These are phyloP conservation scores for Stigmatopora nigra DNA, from an alignment of 2,113 vertebrate genomes.

Conservation along the genomic window DNA sequence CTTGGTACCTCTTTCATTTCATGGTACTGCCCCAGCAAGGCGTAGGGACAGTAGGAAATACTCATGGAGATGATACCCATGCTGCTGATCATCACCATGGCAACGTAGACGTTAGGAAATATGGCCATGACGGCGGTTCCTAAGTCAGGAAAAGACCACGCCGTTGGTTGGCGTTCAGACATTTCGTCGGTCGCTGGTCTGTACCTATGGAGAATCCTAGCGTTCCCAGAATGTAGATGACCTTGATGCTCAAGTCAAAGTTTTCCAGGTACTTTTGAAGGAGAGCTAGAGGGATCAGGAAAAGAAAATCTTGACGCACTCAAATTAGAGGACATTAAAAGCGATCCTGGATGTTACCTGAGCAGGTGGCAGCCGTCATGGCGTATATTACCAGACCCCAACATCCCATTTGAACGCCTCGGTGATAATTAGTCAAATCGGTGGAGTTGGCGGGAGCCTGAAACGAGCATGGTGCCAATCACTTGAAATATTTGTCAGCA, in stretches of 20 bases:
- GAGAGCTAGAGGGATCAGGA: constrained; percentile 68
- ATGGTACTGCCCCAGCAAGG: constrained; percentile 94
- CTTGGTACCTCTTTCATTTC: constrained; percentile 83
- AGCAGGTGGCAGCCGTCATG: constrained; percentile 87
- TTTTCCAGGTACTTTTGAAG: constrained; percentile 96
- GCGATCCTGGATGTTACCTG: constrained; percentile 67
- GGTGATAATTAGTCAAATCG: constrained; percentile 76
- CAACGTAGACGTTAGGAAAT: constrained; percentile 89
- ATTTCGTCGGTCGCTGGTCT: background rate
- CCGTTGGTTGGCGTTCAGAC: background rate
- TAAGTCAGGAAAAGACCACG: constrained; percentile 4
- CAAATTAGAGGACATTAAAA: too few species aligned
- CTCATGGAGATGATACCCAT: constrained; percentile 99
- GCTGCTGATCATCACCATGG: constrained; percentile 95
- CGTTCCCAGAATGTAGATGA: constrained; percentile 94
- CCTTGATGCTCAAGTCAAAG: constrained; percentile 90
- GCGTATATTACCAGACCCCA: constrained; percentile 97
- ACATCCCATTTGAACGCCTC: constrained; percentile 95
- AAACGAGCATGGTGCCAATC: background rate
- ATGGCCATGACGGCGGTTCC: constrained; percentile 94
- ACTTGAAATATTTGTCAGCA: background rate
- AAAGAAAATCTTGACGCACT: background rate
- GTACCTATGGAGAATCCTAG: constrained; percentile 79
- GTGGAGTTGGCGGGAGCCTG: constrained; percentile 84
- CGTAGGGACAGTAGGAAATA: constrained; percentile 95